A percentile compares a stretch with the other conserved stretches of the same genome.
phyloP scores from a whole-genome alignment of 2,113 vertebrate genomes.

The Collichthys lucidus region DNA sequence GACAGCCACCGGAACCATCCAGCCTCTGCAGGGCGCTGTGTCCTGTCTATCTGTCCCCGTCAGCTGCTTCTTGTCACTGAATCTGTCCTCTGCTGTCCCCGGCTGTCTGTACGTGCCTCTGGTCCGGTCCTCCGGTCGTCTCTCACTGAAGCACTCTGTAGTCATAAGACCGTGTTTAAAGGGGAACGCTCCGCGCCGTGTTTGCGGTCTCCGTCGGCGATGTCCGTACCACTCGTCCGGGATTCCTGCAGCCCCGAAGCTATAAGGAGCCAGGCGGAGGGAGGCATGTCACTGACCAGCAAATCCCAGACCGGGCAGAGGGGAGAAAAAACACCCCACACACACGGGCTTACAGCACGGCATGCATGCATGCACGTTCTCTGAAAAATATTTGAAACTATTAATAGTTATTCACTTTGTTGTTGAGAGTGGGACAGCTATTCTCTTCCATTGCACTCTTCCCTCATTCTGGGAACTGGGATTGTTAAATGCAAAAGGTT shows the following conservation, averaged over 20 bases:
- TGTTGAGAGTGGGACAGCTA: too few species aligned
- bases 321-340: conserved; percentile 32
- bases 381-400: background rate
- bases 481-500: too few species aligned
- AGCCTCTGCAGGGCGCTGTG: conserved; percentile 26
- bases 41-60: conserved; percentile 20
- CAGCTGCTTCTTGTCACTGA: background rate
- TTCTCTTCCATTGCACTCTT: too few species aligned
- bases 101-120: conserved; percentile 15
- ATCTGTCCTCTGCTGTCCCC: background rate
- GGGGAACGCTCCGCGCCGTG: conserved; percentile 83
- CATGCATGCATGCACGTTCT: background rate
- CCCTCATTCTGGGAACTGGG: too few species aligned
- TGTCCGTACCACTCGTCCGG: conserved; percentile 93
- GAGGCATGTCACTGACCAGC: conserved; percentile 85
- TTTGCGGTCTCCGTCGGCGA: conserved; percentile 89
- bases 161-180: conserved; percentile 91
- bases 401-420: background rate
- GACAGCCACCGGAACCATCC: conserved; percentile 31
- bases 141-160: conserved; percentile 79
- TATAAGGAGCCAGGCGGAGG: conserved; percentile 89
- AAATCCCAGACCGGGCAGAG: conserved; percentile 85
- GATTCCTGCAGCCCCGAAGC: conserved; percentile 87
- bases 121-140: conserved; percentile 67
- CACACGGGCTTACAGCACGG: background rate